Evolutionary conservation across 2,888 invertebrate genomes (phyloP), one percentile per base, ranked within the genome.

Genomic region (Thereva unica): DNA sequence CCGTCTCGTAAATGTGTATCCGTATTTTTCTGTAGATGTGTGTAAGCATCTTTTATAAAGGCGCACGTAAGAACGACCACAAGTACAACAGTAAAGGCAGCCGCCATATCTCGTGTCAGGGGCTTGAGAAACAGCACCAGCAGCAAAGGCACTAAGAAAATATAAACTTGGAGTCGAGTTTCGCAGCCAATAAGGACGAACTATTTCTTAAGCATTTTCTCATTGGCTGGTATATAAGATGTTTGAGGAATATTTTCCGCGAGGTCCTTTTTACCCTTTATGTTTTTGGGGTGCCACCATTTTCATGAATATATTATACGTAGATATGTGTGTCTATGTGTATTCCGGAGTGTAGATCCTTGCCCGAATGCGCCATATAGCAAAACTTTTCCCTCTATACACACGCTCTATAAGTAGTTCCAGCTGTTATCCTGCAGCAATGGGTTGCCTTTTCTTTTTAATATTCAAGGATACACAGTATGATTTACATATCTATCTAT

Each of bases 151-250:
- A 50, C 61, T 49, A 61, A 61, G 61, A 61, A 61, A 61, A 50
- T 61, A 50, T 50, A 61, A 61, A 61, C 61, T 61, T 61, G 61
- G 49, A 50, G 61, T 57, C 61, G 41, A 61, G 41, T 67, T 67
- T 57, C 57, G 56, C 64, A 67, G 67, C 67, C 67, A 67, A 67
- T 67, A 67, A 67, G 67, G 50, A 67, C 67, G 67, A 57, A 64
- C 64, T 53, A 44, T 67, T 67, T 67, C 67, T 67, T 67, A 64
- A 67, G 64, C 56, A 64, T 67, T 67, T 67, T 67, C 67, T 67
- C 67, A 67, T 67, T 67, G 67, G 67, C 57, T 67, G 61, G 41
- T 41, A 50, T 50, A 49, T 61, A 61, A 61, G 61, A 61, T 49
- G 50, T 40, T 61, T 49, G 49, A 50, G 50, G 50, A 61, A 61